Conservation (phyloP, 1,140 invertebrate species). For the Hetaerina americana region DNA sequence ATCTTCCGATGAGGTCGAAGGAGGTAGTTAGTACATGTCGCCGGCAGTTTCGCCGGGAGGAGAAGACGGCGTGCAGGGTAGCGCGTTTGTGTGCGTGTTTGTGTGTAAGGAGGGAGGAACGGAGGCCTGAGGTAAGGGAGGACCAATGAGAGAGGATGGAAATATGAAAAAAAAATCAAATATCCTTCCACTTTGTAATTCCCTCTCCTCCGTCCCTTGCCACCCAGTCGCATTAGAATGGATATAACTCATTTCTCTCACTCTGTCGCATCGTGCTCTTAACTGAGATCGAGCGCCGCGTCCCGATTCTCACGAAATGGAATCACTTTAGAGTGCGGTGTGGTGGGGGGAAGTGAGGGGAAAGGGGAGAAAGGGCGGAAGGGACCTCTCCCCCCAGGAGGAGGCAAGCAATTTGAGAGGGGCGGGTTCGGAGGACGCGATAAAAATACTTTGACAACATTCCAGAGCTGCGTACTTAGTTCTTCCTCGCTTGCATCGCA, state of each 20-base stretch:
- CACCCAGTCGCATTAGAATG: neutral
- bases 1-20: neutral
- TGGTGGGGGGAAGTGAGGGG: neutral
- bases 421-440: too few relatives aligned
- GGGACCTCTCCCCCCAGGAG: too few relatives aligned
- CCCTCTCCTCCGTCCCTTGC: neutral
- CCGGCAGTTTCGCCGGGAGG: too few relatives aligned
- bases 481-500: too few relatives aligned
- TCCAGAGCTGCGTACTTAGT: too few relatives aligned
- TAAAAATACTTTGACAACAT: too few relatives aligned
- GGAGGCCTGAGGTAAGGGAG: neutral
- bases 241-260: neutral
- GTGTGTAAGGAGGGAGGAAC: neutral
- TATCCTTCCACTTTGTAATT: neutral
- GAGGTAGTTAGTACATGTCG: neutral
- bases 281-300: too few relatives aligned
- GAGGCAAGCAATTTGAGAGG: too few relatives aligned
- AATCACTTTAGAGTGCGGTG: neutral
- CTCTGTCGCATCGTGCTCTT: neutral
- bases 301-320: neutral
- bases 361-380: neutral
- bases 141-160: too few relatives aligned
- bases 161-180: too few relatives aligned
- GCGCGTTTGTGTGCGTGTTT: too few relatives aligned
- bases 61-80: too few relatives aligned